These are phyloP conservation scores for Hydroisotoma schaefferi DNA, from an alignment of 2,888 invertebrate species.

Conservation along the genomic window DNA sequence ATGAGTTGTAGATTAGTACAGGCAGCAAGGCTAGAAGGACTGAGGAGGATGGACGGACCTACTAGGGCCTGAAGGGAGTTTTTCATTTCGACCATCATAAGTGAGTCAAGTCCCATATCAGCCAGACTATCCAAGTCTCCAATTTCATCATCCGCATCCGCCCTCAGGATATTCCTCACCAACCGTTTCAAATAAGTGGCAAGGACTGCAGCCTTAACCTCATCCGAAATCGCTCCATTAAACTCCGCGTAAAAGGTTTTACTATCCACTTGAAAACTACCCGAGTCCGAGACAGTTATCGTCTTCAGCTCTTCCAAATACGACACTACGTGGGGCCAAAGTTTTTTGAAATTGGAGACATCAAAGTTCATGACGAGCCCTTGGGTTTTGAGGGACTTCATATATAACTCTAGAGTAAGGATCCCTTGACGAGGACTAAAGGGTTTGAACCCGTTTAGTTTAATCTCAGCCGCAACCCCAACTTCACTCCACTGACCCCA, in stretches of 20 bases:
- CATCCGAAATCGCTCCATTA: not conserved
- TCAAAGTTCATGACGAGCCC: conserved; percentile 17
- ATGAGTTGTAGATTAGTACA: no score
- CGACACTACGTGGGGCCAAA: not conserved
- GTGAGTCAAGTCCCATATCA: conserved; percentile 2
- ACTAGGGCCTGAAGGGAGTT: not conserved
- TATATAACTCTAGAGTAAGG: conserved; percentile 10
- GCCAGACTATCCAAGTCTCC: not conserved
- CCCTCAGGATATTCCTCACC: not conserved
- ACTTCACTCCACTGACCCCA: conserved; percentile 13
- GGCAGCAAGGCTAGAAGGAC: no score
- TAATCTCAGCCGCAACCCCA: not conserved
- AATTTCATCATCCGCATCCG: not conserved
- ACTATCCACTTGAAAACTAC: not conserved
- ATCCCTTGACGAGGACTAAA: conserved; percentile 15
- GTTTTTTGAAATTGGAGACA: conserved; percentile 14
- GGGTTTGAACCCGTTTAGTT: conserved; percentile 7
- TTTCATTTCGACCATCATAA: conserved; percentile 6
- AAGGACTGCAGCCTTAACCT: not conserved
- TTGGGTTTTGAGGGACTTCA: conserved; percentile 18
- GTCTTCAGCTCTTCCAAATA: not conserved
- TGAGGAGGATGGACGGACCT: no score
- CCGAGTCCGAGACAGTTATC: not conserved
- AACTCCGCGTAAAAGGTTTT: not conserved
- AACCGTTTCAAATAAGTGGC: not conserved